Evolutionary conservation across 1,140 invertebrate genomes (phyloP).

Genomic region (Adelges cooleyi): DNA sequence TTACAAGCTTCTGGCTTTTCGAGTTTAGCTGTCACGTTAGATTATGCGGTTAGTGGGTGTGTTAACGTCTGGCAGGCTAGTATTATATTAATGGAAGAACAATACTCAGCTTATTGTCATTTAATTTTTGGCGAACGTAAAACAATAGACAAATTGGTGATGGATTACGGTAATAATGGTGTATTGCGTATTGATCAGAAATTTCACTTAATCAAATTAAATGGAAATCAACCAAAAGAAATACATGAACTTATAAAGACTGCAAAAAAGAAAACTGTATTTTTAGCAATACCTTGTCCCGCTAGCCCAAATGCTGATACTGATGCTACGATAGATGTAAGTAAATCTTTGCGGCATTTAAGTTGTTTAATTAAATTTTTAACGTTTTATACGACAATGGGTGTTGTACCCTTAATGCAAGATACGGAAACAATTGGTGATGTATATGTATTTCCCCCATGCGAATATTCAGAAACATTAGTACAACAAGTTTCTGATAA

Average conservation of each 20-base stretch:
- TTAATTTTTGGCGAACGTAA: slow-evolving; percentile 88
- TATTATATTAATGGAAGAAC: slow-evolving; percentile 86
- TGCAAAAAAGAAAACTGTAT: slow-evolving; percentile 77
- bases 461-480: slow-evolving; percentile 79
- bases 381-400: slow-evolving; percentile 95
- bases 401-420: slow-evolving; percentile 84
- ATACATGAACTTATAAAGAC: slow-evolving; percentile 81
- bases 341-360: slow-evolving; percentile 76
- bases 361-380: slow-evolving; percentile 92
- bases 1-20: slow-evolving; percentile 51
- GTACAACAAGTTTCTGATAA: slow-evolving; percentile 78
- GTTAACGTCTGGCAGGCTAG: slow-evolving; percentile 86
- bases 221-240: slow-evolving; percentile 91
- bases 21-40: slow-evolving; percentile 57
- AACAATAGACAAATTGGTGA: slow-evolving; percentile 86
- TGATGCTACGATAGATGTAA: slow-evolving; percentile 68
- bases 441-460: slow-evolving; percentile 90
- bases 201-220: slow-evolving; percentile 80
- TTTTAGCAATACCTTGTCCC: slow-evolving; percentile 74
- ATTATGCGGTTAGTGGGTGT: slow-evolving; percentile 69
- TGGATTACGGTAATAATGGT: slow-evolving; percentile 76
- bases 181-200: slow-evolving; percentile 87
- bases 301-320: slow-evolving; percentile 59
- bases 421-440: slow-evolving; percentile 80
- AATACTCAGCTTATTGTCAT: slow-evolving; percentile 91